A percentile compares a stretch with the other conserved stretches of the same genome.
phyloP scores from a whole-genome alignment of 2,888 invertebrate species.

The Lepidonotus clava region DNA sequence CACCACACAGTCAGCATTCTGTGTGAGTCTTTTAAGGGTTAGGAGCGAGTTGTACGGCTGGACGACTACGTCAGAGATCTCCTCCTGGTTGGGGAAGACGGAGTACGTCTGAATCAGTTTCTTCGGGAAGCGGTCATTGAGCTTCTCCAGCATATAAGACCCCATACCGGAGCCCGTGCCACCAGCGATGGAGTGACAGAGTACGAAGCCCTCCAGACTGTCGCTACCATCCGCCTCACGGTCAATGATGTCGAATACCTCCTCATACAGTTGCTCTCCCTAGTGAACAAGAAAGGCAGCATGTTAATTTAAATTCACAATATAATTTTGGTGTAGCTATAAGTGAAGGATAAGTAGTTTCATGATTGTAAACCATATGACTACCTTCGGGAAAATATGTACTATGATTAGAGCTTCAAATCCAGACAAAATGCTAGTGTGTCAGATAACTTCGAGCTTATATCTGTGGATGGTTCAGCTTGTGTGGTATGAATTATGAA shows the following conservation, averaged over 20 bases:
- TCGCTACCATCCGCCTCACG: slow-evolving; percentile 99
- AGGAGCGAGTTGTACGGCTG: slow-evolving; percentile 87
- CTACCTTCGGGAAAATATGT: too few relatives aligned
- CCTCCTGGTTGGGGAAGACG: slow-evolving; percentile 94
- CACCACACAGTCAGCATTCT: slow-evolving; percentile 96
- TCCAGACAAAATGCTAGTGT: too few relatives aligned
- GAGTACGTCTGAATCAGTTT: slow-evolving; percentile 99
- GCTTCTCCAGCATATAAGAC: slow-evolving; percentile 85
- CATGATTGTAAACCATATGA: too few relatives aligned
- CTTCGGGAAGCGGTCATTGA: slow-evolving; percentile 91
- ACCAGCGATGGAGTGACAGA: slow-evolving; percentile 99
- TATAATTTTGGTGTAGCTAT: too few relatives aligned
- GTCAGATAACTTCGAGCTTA: too few relatives aligned
- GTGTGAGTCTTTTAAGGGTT: slow-evolving; percentile 94
- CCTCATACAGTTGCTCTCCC: slow-evolving; percentile 95
- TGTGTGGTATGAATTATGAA: too few relatives aligned
- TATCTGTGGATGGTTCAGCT: too few relatives aligned
- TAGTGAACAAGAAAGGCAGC: too few relatives aligned
- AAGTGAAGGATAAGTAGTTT: too few relatives aligned
- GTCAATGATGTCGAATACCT: slow-evolving; percentile 98
- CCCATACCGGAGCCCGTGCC: slow-evolving; percentile 99
- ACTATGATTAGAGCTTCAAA: background rate
- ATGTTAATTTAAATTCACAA: too few relatives aligned
- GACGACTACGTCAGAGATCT: slow-evolving; percentile 81
- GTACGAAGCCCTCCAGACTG: slow-evolving; percentile 98